Evolutionary conservation across 2,113 vertebrate species (phyloP).

Genomic region (Amblyopsis rosae): DNA sequence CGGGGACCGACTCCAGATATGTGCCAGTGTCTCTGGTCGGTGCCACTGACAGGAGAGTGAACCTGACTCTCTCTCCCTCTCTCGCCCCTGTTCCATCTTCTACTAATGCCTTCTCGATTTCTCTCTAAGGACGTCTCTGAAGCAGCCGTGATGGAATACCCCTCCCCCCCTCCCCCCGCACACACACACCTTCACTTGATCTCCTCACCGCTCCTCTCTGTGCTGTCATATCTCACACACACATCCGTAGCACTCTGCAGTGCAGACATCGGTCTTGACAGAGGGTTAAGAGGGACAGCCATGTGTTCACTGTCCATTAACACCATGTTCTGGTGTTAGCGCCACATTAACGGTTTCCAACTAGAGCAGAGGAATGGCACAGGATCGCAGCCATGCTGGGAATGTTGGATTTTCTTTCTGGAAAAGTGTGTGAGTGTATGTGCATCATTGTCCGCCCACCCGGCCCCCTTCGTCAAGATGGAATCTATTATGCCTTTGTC

Average conservation of each 20-base stretch:
- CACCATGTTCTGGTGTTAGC: constrained; percentile 35
- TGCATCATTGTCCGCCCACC: not conserved
- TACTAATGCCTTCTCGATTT: too few species aligned
- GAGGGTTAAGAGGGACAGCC: constrained; percentile 50
- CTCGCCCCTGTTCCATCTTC: constrained; percentile 27
- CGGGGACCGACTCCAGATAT: too few species aligned
- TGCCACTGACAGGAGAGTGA: too few species aligned
- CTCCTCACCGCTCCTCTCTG: constrained; percentile 17
- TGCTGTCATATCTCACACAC: constrained; percentile 2
- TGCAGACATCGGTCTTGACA: constrained; percentile 3
- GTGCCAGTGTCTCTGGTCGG: too few species aligned
- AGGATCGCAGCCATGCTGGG: constrained; percentile 18
- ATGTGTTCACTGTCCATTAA: constrained; percentile 47
- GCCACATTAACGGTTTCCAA: not conserved
- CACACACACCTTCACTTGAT: constrained; percentile 12
- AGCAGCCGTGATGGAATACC: constrained; percentile 30
- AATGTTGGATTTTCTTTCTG: constrained; percentile 6
- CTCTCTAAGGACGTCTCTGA: constrained; percentile 14
- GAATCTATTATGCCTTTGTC: constrained; percentile 66
- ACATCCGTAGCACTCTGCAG: not conserved
- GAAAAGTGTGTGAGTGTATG: constrained; percentile 5
- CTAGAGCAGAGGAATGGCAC: constrained; percentile 7
- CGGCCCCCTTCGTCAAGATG: constrained; percentile 50
- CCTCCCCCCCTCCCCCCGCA: not conserved
- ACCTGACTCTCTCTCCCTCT: not conserved